Percentiles rank a stretch among this genome's conserved stretches.
phyloP scores from a whole-genome alignment of 2,797 vertebrate genomes.

The Pseudotriccus pelzelni region DNA sequence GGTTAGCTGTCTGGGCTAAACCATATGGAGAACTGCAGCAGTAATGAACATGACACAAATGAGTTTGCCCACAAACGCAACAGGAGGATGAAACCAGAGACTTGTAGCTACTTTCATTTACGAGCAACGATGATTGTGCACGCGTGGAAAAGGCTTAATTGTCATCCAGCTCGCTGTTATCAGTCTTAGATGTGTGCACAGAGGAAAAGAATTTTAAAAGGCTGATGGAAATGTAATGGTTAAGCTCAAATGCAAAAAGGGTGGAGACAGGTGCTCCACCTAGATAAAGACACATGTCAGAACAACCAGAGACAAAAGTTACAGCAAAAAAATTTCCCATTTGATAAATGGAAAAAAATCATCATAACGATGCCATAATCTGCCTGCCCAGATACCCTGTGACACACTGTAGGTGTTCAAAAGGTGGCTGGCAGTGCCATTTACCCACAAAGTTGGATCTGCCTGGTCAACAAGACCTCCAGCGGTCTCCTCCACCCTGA shows the following conservation, averaged over 20 bases:
- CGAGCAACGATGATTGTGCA: background rate
- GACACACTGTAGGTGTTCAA: background rate
- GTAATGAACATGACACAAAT: background rate
- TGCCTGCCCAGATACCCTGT: too few species aligned
- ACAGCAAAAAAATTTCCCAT: background rate
- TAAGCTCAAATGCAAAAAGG: background rate
- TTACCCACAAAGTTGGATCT: background rate
- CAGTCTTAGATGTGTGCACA: rapidly evolving
- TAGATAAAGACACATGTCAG: background rate
- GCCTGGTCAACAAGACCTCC: background rate
- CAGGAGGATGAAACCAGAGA: background rate
- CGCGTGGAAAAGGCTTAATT: background rate
- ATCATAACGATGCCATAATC: background rate
- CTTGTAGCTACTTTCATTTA: background rate
- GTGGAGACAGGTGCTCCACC: background rate
- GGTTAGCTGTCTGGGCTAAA: background rate
- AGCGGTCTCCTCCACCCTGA: background rate
- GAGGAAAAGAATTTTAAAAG: background rate
- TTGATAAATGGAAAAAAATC: background rate
- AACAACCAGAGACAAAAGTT: rapidly evolving
- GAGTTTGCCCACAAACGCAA: background rate
- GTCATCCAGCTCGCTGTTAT: background rate
- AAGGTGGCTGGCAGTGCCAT: background rate
- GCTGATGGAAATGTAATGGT: background rate
- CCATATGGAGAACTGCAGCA: background rate